Percentiles rank a stretch among this genome's conserved stretches.
These are phyloP conservation scores for Caenorhabditis afra DNA, from an alignment of 2,888 invertebrate species.

Conservation along the genomic window DNA sequence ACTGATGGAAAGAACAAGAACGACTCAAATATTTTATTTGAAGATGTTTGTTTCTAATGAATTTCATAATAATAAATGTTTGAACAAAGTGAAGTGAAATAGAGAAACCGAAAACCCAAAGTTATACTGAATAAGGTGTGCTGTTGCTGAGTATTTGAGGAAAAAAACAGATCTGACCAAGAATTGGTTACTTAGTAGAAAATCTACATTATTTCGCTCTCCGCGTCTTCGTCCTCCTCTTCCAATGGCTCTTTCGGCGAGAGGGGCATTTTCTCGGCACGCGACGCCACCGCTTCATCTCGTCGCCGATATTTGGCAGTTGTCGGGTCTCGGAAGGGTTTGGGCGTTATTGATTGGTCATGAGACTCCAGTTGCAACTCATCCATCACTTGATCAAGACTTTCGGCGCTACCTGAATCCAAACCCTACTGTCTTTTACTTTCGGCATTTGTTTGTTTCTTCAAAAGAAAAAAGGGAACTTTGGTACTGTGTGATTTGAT, in stretches of 20 bases:
- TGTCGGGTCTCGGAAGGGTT: conserved; percentile 43
- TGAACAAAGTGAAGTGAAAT: conserved; percentile 4
- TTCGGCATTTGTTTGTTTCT: conserved; percentile 8
- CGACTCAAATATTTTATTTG: conserved; percentile 38
- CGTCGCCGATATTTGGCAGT: conserved; percentile 12
- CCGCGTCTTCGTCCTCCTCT: conserved; percentile 52
- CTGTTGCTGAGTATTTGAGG: not conserved
- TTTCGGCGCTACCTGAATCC: conserved; percentile 48
- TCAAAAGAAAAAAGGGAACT: not conserved
- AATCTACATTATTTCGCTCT: not conserved
- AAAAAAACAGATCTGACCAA: not conserved
- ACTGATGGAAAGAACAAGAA: not conserved
- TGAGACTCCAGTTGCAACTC: conserved; percentile 48
- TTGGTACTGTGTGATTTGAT: conserved; percentile 17
- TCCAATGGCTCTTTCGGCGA: conserved; percentile 21
- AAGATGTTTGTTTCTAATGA: conserved; percentile 9
- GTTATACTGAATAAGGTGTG: too few species aligned
- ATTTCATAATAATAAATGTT: not conserved
- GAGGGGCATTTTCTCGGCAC: conserved; percentile 36
- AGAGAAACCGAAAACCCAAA: conserved; percentile 5
- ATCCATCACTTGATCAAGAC: conserved; percentile 59
- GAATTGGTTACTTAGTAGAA: not conserved
- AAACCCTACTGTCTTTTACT: not conserved
- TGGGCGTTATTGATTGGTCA: conserved; percentile 49
- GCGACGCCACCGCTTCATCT: conserved; percentile 18